Conservation (phyloP, 2,113 vertebrate genomes). For the Labeo catla region DNA sequence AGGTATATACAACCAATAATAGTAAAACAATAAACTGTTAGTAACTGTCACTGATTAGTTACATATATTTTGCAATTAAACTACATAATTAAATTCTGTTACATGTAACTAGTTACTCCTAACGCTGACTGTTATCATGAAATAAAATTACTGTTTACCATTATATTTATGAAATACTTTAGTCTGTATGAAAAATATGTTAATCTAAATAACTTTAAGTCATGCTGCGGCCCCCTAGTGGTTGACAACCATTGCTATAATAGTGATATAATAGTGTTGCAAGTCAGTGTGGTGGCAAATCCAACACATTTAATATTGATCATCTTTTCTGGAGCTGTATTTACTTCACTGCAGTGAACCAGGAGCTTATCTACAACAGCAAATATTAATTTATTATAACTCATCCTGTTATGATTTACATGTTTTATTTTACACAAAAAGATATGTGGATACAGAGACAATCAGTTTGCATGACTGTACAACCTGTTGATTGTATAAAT, state of each 20-base stretch:
- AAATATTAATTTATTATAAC: background rate
- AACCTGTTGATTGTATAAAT: background rate
- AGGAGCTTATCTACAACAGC: background rate
- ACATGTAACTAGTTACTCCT: too few relatives aligned
- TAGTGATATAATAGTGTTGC: background rate
- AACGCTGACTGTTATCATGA: too few relatives aligned
- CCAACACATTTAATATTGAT: background rate
- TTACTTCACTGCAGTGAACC: background rate
- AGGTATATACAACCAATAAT: background rate
- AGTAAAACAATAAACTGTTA: background rate
- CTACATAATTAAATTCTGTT: too few relatives aligned
- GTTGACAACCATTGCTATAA: background rate
- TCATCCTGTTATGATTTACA: background rate
- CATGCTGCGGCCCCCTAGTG: too few relatives aligned
- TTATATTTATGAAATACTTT: too few relatives aligned
- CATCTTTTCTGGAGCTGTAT: background rate
- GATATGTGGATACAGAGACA: background rate
- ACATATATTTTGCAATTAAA: too few relatives aligned
- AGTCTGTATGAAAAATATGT: background rate
- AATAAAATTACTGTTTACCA: too few relatives aligned
- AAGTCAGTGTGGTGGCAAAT: background rate
- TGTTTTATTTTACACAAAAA: constrained; percentile 20
- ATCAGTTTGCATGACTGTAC: background rate
- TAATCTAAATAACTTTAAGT: background rate
- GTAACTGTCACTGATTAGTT: too few relatives aligned